phyloP scores from a whole-genome alignment of 2,888 invertebrate species.

The Eupeodes latifasciatus region DNA sequence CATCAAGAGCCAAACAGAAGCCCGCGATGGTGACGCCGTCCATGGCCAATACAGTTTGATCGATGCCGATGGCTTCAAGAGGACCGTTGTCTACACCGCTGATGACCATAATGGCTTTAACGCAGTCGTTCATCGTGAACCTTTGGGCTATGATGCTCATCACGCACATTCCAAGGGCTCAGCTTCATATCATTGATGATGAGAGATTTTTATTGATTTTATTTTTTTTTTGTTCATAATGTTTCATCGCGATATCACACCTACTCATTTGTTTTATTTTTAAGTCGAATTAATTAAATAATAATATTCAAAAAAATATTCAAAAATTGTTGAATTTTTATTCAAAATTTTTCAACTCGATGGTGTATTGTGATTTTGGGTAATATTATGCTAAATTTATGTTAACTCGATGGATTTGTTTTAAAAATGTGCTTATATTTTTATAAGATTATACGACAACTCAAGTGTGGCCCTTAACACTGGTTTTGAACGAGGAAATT shows the following conservation, averaged over 20 bases:
- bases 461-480: background rate
- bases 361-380: background rate
- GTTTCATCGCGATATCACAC: background rate
- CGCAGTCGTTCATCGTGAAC: conserved; percentile 85
- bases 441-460: background rate
- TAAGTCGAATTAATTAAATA: conserved; percentile 19
- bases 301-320: background rate
- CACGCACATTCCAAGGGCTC: conserved; percentile 57
- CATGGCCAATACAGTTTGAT: conserved; percentile 85
- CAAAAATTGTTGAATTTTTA: background rate
- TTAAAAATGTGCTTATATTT: background rate
- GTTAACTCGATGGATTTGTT: conserved; percentile 6
- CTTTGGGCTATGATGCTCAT: conserved; percentile 75
- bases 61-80: conserved; percentile 85
- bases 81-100: conserved; percentile 85
- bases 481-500: conserved; percentile 1
- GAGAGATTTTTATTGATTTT: conserved; percentile 12
- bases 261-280: conserved; percentile 24
- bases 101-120: conserved; percentile 85
- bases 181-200: conserved; percentile 53
- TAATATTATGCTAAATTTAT: background rate
- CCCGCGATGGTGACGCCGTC: conserved; percentile 85
- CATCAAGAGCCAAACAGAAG: conserved; percentile 85
- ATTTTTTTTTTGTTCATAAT: background rate
- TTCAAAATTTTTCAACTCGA: background rate